These are phyloP conservation scores for Masticophis lateralis DNA, from an alignment of 2,797 vertebrate genomes.

Conservation along the genomic window DNA sequence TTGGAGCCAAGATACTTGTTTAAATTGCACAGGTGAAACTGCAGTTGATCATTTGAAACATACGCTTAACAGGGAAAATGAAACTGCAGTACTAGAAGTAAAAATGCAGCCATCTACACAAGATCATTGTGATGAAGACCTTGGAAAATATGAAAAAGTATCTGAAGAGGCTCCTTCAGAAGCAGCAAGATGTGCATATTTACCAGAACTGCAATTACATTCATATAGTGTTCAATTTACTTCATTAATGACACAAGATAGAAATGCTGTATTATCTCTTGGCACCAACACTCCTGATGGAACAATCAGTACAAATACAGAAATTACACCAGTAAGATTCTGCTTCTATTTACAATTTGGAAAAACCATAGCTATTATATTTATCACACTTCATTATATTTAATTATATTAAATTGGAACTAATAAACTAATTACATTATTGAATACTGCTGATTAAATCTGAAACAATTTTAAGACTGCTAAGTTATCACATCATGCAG, in stretches of 20 bases:
- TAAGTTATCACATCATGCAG: neutral
- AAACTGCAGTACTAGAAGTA: neutral
- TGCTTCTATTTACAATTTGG: neutral
- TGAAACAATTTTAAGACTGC: neutral
- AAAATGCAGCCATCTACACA: constrained; percentile 21
- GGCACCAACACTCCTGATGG: constrained; percentile 45
- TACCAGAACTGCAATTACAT: neutral
- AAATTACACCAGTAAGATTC: constrained; percentile 59
- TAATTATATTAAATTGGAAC: neutral
- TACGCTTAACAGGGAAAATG: constrained; percentile 18
- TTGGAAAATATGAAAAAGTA: constrained; percentile 35
- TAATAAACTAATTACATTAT: neutral
- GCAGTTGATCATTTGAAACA: constrained; percentile 38
- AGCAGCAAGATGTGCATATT: neutral
- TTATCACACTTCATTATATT: neutral
- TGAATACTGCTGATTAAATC: neutral
- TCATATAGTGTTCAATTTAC: constrained; percentile 47
- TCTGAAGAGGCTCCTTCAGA: constrained; percentile 43
- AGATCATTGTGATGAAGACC: neutral
- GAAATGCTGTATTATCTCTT: constrained; percentile 28
- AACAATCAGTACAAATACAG: constrained; percentile 42
- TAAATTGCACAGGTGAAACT: constrained; percentile 30
- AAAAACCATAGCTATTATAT: neutral
- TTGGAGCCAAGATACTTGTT: constrained; percentile 29
- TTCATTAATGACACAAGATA: constrained; percentile 40